Base-by-base conservation (phyloP, 2,113 vertebrate genomes). In the Brachypodius melanocephalos region DNA sequence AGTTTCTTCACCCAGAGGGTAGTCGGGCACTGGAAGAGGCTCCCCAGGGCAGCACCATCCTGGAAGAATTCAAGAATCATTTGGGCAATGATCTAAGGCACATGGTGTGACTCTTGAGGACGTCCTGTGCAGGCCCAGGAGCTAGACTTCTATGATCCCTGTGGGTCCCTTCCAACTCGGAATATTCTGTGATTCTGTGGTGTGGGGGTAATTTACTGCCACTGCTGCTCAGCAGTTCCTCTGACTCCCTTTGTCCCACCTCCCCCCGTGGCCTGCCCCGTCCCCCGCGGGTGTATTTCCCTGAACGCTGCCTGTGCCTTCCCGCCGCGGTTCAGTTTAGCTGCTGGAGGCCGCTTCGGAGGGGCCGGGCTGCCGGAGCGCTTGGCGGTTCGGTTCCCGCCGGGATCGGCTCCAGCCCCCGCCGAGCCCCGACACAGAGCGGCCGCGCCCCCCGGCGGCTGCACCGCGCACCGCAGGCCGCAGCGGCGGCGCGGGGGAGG, bases 301-400 rank as follows among this genome's bases (percentile, higher is more conserved):
- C 57, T 3, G 32, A 24, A 2, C 10, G 19, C 57, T 18, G 21
- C 2, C 19, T 4, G 5, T 3, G 6, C 55, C 54, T 34, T n/a
- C 8, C 28, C 26, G 24, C 43, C 20, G n/a, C 54, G 22, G 34
- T 21, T 25, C 66, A 12, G 17, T 17, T 25, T 2, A 40, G 42
- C 20, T 17, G 19, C 32, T 2, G 29, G 25, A 25, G 14, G 26
- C n/a, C 26, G 12, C 5, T 34, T 4, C 26, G 2, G 28, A 17
- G 29, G 7, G 8, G 14, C 18, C 7, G 17, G 3, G 10, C 20
- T 9, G 6, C 17, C 15, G 24, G 5, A 10, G 10, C 7, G 10
- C 20, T 28, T 1, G 8, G 28, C 12, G 21, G 5, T 3, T 4
- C 18, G 3, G 2, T 2, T 6, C 25, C 45, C 7, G 10, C 21